Percentiles rank a stretch among this genome's conserved stretches.
These are phyloP conservation scores for Suillia variegata DNA, from an alignment of 2,888 invertebrate species.

Conservation along the genomic window DNA sequence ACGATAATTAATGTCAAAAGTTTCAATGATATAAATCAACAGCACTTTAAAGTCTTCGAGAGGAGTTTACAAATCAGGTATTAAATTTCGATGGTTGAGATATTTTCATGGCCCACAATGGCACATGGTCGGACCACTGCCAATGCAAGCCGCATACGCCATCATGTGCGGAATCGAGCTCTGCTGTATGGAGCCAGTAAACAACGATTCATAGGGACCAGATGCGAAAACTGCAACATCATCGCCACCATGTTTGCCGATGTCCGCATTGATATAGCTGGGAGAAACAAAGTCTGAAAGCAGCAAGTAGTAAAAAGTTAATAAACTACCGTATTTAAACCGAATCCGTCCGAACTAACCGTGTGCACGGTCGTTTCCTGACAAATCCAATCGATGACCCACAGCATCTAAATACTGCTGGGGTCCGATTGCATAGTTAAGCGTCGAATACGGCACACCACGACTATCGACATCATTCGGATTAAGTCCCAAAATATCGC, in stretches of 20 bases:
- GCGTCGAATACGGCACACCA: conserved; percentile 68
- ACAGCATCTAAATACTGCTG: conserved; percentile 37
- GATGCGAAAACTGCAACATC: conserved; percentile 77
- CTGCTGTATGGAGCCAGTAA: conserved; percentile 78
- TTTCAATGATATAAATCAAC: no score
- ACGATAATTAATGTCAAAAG: no score
- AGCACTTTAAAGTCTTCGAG: no score
- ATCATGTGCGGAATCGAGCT: conserved; percentile 76
- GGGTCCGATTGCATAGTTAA: conserved; percentile 76
- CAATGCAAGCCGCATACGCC: conserved; percentile 74
- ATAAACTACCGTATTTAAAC: no score
- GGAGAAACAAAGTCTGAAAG: conserved; percentile 39
- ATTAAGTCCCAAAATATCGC: conserved; percentile 37
- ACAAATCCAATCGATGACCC: conserved; percentile 38
- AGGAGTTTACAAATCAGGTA: no score
- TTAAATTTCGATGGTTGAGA: no score
- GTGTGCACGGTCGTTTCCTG: neutral
- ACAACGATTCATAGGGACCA: conserved; percentile 79
- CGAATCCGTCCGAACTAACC: no score
- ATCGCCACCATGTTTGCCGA: conserved; percentile 75
- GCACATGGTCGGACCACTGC: conserved; percentile 50
- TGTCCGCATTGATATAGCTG: conserved; percentile 42
- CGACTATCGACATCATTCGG: conserved; percentile 54
- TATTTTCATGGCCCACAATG: no score
- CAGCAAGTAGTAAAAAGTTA: neutral